Percentiles rank a stretch among this genome's conserved stretches.
Conservation (phyloP, 2,797 vertebrate species). For the Tenualosa thibaudeaui region DNA sequence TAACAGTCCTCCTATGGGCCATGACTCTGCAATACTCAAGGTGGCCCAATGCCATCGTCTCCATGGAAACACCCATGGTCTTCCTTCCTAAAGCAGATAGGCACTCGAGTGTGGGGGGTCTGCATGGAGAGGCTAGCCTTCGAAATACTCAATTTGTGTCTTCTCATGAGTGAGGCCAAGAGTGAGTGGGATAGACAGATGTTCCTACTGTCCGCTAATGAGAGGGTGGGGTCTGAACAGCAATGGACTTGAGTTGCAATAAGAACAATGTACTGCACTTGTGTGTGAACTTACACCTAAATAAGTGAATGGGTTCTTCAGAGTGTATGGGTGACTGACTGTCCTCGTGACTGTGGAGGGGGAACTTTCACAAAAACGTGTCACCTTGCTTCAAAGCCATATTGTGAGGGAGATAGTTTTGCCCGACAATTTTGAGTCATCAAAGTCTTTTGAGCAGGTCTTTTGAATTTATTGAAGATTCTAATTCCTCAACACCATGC, state of each 20-base stretch:
- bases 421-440: too few relatives aligned
- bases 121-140: neutral
- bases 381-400: neutral
- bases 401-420: neutral
- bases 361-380: neutral
- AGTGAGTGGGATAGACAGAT: neutral
- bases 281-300: neutral
- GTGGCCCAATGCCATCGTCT: slow-evolving; percentile 16
- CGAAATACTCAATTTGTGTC: neutral
- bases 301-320: neutral
- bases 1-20: slow-evolving; percentile 25
- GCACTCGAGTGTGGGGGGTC: neutral
- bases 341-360: neutral
- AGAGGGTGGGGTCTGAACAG: neutral
- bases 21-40: slow-evolving; percentile 32
- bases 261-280: neutral
- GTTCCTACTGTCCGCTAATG: neutral
- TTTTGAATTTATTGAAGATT: too few relatives aligned
- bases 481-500: too few relatives aligned
- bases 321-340: neutral
- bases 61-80: slow-evolving; percentile 41
- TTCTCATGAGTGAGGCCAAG: neutral
- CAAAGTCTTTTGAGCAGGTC: too few relatives aligned
- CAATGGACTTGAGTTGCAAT: neutral
- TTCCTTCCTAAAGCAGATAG: slow-evolving; percentile 25